Evolutionary conservation across 2,797 vertebrate genomes (phyloP), one percentile per base, ranked within the genome.

Genomic region (Spea hammondii): DNA sequence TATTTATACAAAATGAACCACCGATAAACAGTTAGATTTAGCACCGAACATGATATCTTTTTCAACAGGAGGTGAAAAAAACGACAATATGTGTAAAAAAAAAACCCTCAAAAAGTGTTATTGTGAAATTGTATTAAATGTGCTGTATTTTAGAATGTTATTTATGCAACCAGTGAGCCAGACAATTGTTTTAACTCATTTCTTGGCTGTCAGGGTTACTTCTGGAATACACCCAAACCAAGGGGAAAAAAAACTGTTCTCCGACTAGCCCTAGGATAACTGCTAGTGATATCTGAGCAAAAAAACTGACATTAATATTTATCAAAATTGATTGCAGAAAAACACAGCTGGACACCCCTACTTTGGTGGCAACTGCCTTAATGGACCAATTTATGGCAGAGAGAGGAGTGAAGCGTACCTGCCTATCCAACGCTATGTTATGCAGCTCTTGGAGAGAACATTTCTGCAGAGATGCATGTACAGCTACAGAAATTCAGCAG

Each of bases 391-490:
- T 54, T 6, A 9, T 66, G 46, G 66, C 69, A 72, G 48, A 10
- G 69, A 10, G 69, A 80, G 80, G 85, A 86, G 83, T 86, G 87
- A 86, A 84, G 83, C 83, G 79, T 75, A 84, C 86, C 86, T 86
- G 85, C 78, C 77, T 85, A 74, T 72, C 76, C 77, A 75, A 80
- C 85, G 82, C 79, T 83, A 60, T 5, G 70, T 83, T 83, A 86
- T 74, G 77, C 73, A 76, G 72, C 72, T 48, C 73, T 76, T 74
- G 12, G 59, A 62, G 47, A 83, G 85, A 85, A 86, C 83, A 84
- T 87, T 83, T 87, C 89, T 86, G 88, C 88, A 87, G 88, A 85
- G 88, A 84, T 87, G 82, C 86, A 86, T 86, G 88, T 84, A 83
- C 14, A 48, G 47, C 59, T 72, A 78, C 80, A 83, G 86, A 85